Base-by-base conservation (phyloP, 2,797 vertebrate genomes). In the Semotilus atromaculatus region DNA sequence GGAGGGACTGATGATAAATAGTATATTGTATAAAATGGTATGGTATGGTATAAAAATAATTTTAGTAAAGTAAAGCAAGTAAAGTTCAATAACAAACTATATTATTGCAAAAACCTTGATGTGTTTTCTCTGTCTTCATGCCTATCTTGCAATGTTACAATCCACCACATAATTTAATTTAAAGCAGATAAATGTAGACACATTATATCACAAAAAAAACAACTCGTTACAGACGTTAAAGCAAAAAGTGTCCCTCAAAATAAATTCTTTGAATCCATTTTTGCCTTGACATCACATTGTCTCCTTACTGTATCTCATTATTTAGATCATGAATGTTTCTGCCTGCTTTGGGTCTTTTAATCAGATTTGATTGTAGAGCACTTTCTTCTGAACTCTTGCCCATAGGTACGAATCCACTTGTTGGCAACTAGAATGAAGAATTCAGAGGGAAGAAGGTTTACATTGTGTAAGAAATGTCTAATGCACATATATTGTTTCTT, bases 331-430 rank as follows among this genome's bases (percentile, higher is more conserved):
- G 71, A 9, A 18, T 53, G 72, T 53, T 53, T 76, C 31, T 53
- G 48, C 55, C 36, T 43, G 23, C 53, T 31, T n/a, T 36, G 21
- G 78, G 29, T 53, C 9, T 80, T 38, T 87, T 62, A 90, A 16
- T 86, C 87, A 79, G 70, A 81, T 66, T n/a, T 58, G 23, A 82
- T 86, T 8, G 87, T 64, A 40, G 82, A 80, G 51, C 90, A 90
- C 19, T 70, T 89, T 67, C 90, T 89, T 76, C 87, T 88, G 81
- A 91, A 90, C 51, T 90, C 90, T 31, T 92, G 90, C 3, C 90
- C 91, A 14, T 55, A 3, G 23, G 64, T 11, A 51, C 81, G 76
- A 66, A 92, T 89, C 89, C 90, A 92, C 71, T 88, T 91, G 76
- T 90, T 92, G 66, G 90, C 88, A 75, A 91, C 91, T 90, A 83